Conservation (phyloP, 2,888 invertebrate species). For the Leucoma salicis region DNA sequence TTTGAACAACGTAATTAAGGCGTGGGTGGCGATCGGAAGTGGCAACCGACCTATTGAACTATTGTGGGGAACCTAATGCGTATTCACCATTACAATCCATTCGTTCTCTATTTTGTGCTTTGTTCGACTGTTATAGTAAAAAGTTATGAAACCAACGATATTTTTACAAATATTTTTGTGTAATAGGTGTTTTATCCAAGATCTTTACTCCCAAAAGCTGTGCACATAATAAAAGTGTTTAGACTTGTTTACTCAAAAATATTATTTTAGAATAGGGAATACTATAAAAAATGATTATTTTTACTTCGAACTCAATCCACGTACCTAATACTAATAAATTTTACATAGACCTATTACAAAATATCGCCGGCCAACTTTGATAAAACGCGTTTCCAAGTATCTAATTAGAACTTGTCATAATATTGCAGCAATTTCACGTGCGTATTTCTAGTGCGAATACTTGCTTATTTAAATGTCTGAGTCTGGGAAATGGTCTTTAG, state of each 20-base stretch:
- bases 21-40: constrained; percentile 28
- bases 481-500: too few species aligned
- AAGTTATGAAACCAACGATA: too few species aligned
- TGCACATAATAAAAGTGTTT: too few species aligned
- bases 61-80: constrained; percentile 3
- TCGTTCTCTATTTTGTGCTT: too few species aligned
- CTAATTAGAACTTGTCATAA: constrained; percentile 19
- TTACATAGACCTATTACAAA: constrained; percentile 17
- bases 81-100: background rate
- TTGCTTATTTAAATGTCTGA: too few species aligned
- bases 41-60: constrained; percentile 22
- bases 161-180: too few species aligned
- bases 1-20: constrained; percentile 10
- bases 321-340: constrained; percentile 9
- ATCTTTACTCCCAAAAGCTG: too few species aligned
- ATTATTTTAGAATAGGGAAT: too few species aligned
- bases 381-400: constrained; percentile 20
- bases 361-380: constrained; percentile 16
- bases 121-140: too few species aligned
- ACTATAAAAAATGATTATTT: too few species aligned
- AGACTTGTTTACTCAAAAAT: too few species aligned
- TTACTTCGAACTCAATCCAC: background rate
- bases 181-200: too few species aligned
- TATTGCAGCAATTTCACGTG: constrained; percentile 18
- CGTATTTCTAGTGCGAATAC: background rate